These are phyloP conservation scores for Caerostris extrusa DNA, from an alignment of 1,140 invertebrate genomes.

Conservation along the genomic window DNA sequence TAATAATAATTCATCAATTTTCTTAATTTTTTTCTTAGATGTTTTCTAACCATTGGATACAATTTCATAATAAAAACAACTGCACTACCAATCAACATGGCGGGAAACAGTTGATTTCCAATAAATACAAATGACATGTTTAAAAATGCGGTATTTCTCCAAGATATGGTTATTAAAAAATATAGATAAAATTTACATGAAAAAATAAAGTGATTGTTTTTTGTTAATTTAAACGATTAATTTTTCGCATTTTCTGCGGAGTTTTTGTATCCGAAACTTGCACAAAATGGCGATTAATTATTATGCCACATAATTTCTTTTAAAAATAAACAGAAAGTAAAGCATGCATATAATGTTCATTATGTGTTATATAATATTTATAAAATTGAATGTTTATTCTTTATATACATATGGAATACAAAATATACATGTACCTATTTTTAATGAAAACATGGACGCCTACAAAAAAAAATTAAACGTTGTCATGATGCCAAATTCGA, in stretches of 20 bases:
- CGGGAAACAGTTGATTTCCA: slow-evolving; percentile 69
- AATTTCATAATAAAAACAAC: slow-evolving; percentile 75
- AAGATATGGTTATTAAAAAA: background rate
- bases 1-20: slow-evolving; percentile 22
- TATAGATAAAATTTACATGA: background rate
- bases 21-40: background rate
- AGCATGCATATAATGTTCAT: no score
- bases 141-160: background rate
- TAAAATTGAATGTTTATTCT: no score
- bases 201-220: background rate
- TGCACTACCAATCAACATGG: slow-evolving; percentile 66
- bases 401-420: background rate
- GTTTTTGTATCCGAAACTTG: background rate
- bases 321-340: no score
- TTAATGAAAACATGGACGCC: background rate
- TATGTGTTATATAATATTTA: no score
- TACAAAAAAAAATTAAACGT: background rate
- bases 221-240: background rate
- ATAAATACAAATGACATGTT: slow-evolving; percentile 68
- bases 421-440: slow-evolving; percentile 2
- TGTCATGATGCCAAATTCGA: background rate
- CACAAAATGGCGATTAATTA: slow-evolving; percentile 62
- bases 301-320: slow-evolving; percentile 34
- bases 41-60: background rate
- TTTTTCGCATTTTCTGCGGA: slow-evolving; percentile 59